Conservation (phyloP, 2,113 vertebrate genomes). For the Lepus americanus region DNA sequence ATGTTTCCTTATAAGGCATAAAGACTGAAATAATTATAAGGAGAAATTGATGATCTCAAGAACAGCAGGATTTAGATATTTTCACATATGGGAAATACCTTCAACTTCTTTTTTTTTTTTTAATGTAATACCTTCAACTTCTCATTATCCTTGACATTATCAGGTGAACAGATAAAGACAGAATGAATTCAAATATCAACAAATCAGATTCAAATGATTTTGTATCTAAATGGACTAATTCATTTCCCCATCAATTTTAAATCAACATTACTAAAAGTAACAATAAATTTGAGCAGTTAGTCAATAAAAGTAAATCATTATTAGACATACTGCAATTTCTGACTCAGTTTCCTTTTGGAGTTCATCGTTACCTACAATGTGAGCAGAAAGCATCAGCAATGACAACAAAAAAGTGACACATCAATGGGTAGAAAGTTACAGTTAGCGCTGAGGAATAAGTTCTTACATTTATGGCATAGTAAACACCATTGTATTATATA, state of each 20-base stretch:
- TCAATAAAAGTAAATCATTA: not conserved
- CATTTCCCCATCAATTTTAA: not conserved
- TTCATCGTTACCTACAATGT: not conserved
- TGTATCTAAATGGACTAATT: not conserved
- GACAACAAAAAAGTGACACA: not conserved
- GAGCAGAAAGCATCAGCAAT: not conserved
- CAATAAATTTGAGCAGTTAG: not conserved
- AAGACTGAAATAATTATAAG: not conserved
- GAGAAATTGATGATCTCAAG: not conserved
- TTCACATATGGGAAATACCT: not conserved
- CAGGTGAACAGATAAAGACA: not conserved
- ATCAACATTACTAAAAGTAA: not conserved
- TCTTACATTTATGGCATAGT: not conserved
- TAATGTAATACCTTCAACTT: not conserved
- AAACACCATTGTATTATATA: not conserved
- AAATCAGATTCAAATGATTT: constrained; percentile 19
- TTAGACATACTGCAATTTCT: not conserved
- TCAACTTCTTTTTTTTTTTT: not conserved
- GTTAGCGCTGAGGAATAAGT: not conserved
- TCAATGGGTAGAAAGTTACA: not conserved
- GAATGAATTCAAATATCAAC: not conserved
- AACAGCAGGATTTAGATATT: not conserved
- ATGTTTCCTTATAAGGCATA: not conserved
- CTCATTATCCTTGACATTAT: not conserved
- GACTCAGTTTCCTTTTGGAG: not conserved